Conservation (phyloP, 1,140 invertebrate species). For the Sitodiplosis mosellana region DNA sequence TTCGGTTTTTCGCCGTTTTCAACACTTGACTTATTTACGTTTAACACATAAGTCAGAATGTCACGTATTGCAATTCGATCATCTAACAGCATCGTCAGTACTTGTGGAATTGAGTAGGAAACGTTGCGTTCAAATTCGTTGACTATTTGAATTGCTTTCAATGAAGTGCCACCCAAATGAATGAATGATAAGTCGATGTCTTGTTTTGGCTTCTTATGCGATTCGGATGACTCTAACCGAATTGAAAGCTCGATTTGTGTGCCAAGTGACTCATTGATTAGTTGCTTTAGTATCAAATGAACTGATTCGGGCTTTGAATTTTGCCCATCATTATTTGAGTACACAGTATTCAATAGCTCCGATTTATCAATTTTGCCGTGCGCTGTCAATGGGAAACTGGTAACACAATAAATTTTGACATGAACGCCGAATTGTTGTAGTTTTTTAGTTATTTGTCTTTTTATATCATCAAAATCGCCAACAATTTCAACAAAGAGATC, state of each 20-base stretch:
- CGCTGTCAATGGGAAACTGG: constrained; percentile 26
- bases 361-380: constrained; percentile 28
- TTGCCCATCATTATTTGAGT: not conserved
- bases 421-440: constrained; percentile 16
- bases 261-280: not conserved
- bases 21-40: not conserved
- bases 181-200: constrained; percentile 9
- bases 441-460: not conserved
- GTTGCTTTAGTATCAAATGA: not conserved
- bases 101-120: constrained; percentile 10
- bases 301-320: not conserved
- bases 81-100: constrained; percentile 12
- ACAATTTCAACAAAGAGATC: not conserved
- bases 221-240: no score
- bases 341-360: constrained; percentile 8
- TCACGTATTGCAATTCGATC: constrained; percentile 5
- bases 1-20: not conserved
- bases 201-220: constrained; percentile 4
- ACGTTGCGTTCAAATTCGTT: constrained; percentile 14
- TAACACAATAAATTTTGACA: constrained; percentile 20
- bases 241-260: not conserved
- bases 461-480: not conserved
- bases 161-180: constrained; percentile 17
- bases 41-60: not conserved
- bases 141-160: constrained; percentile 16